Conservation (phyloP, 2,888 invertebrate species). For the Hofmannophila pseudospretella region DNA sequence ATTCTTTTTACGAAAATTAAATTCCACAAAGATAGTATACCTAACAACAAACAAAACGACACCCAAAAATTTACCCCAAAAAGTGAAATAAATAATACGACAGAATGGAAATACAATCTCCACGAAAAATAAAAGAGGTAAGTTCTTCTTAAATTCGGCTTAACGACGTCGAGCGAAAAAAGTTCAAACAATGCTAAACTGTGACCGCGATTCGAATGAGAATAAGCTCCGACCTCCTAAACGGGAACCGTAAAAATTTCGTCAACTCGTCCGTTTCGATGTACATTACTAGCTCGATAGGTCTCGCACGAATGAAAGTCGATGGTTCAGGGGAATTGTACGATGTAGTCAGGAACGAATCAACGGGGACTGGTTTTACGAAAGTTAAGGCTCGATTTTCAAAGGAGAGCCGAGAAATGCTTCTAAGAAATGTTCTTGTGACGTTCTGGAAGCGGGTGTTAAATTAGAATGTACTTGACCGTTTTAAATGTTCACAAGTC, state of each 20-base stretch:
- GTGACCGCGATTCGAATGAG: slow-evolving; percentile 48
- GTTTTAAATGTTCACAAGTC: no score
- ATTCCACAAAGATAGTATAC: background rate
- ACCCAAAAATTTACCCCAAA: slow-evolving; percentile 20
- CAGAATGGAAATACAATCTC: slow-evolving; percentile 20
- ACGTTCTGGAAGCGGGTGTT: background rate
- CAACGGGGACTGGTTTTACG: no score
- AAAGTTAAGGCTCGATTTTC: slow-evolving; percentile 6
- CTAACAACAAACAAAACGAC: slow-evolving; percentile 1
- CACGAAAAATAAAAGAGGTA: slow-evolving; percentile 25
- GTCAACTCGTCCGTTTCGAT: no score
- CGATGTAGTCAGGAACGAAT: no score
- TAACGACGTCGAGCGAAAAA: slow-evolving; percentile 49
- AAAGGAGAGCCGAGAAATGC: slow-evolving; percentile 34
- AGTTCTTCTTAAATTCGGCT: slow-evolving; percentile 29
- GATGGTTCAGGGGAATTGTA: no score
- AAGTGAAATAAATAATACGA: slow-evolving; percentile 19
- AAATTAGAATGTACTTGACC: no score
- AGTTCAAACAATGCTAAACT: slow-evolving; percentile 42
- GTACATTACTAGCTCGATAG: no score
- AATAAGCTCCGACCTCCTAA: slow-evolving; percentile 41
- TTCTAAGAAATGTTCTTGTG: slow-evolving; percentile 38
- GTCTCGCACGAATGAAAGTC: no score
- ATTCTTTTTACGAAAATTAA: no score
- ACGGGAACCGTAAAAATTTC: no score